Evolutionary conservation across 2,113 vertebrate genomes (phyloP).

Genomic region (Osmerus eperlanus): DNA sequence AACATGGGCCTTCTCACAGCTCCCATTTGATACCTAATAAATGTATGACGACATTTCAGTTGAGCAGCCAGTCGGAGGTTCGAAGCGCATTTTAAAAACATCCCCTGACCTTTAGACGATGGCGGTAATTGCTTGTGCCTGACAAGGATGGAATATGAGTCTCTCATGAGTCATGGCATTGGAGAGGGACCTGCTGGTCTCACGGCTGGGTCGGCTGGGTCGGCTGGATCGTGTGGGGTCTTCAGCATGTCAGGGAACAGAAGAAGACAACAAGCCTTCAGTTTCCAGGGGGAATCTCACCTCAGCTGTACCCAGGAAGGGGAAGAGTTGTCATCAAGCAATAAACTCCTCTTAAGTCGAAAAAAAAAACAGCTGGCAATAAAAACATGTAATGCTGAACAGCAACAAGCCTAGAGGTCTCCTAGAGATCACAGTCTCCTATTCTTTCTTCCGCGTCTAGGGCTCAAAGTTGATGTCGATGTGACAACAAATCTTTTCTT

Average conservation of each 20-base stretch:
- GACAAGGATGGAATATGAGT: constrained; percentile 62
- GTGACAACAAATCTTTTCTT: constrained; percentile 51
- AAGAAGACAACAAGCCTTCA: constrained; percentile 5
- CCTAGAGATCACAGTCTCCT: constrained; percentile 43
- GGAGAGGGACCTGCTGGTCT: constrained; percentile 32
- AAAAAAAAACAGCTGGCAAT: constrained; percentile 20
- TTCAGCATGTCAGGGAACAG: constrained; percentile 1
- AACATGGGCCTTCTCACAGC: constrained; percentile 27
- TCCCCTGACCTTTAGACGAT: constrained; percentile 69
- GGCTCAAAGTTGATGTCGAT: constrained; percentile 40
- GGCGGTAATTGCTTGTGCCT: constrained; percentile 70
- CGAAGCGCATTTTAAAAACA: constrained; percentile 67
- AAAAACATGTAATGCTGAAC: constrained; percentile 40
- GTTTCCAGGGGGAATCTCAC: constrained; percentile 14
- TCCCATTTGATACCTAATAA: constrained; percentile 61
- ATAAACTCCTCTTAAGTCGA: constrained; percentile 24
- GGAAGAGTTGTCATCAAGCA: constrained; percentile 16
- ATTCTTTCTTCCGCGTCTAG: constrained; percentile 45
- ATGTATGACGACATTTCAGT: constrained; percentile 63
- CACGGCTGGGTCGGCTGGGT: not conserved
- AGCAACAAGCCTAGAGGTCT: constrained; percentile 26
- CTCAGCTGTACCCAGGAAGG: not conserved
- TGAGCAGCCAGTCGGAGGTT: constrained; percentile 52
- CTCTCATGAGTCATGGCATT: constrained; percentile 41
- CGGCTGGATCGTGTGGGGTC: not conserved